Base-by-base conservation (phyloP, 2,888 invertebrate species). In the Acanthoscelides obtectus region DNA sequence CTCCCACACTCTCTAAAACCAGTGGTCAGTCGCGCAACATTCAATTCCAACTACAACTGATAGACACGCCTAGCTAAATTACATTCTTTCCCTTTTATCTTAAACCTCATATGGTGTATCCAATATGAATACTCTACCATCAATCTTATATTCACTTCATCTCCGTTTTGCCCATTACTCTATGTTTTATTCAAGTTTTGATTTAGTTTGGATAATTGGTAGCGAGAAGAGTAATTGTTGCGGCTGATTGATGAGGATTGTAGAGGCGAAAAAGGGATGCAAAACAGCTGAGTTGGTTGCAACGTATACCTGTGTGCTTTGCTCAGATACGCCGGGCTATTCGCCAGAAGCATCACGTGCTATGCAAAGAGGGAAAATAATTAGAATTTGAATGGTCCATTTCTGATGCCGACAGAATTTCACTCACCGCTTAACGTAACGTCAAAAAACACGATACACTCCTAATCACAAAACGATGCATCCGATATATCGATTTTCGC, bases 11-110 rank as follows among this genome's bases (percentile, higher is more conserved):
- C 79, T 80, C 74, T 83, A 66, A 83, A 85, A 84, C 85, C 85
- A 85, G 82, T 85, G 85, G 85, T 85, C 85, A 85, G 82, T 82
- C 83, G 85, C 84, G 84, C 85, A 84, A 84, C 83, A 81, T 83
- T 82, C 82, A 84, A 83, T 84, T 83, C 80, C 81, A 83, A 82
- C 82, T 80, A 83, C 80, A 81, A 82, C 80, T 83, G 84, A 84
- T 83, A 84, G 84, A 84, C 84, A 84, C 84, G 84, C 84, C 84
- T 84, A 82, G 78, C 79, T 78, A 79, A 81, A 81, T 83, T 79
- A 80, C 70, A 72, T 73, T 71, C 68, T 69, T 69, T 12, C 66
- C 22, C 65, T 72, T 63, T 63, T 22, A 25, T 68, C 67, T 67
- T 64, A 20, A 69, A 64, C 64, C 72, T 72, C 70, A 72, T 72